Base-by-base conservation (phyloP, 1,140 invertebrate genomes). In the Drosophila watanabei region DNA sequence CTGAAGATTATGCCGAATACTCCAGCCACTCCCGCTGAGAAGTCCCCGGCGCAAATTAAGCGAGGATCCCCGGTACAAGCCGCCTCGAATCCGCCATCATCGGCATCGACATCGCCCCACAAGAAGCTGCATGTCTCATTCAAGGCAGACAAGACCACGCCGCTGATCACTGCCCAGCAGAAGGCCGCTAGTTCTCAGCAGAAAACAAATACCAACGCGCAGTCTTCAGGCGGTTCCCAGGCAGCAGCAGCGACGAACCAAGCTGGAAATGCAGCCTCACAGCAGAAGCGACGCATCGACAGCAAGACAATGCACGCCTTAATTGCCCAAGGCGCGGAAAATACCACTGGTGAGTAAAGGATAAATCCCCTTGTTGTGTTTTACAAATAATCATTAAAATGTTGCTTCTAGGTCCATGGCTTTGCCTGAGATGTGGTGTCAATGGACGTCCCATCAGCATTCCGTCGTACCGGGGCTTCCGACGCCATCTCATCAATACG, bases 401-500 rank as follows among this genome's bases (percentile, higher is more conserved):
- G 33, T 54, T 33, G 20, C 33, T 62, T 4, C 28, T 9, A 89
- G 96, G 96, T 1, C 96, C 96, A 16, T 96, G 96, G 96, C 93
- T 95, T 39, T 96, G 96, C 83, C 92, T 95, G n/a, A 94, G 95
- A 45, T 96, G 95, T 92, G 95, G 95, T n/a, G 95, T 94, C 82
- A 94, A 94, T 93, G 93, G 95, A 82, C 94, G 95, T 92, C 94
- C 95, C 75, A 92, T 96, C 28, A 95, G 96, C 85, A 97, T 97
- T 90, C 95, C 95, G 24, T 95, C 96, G 30, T 98, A 97, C 92
- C 96, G 96, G 65, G 95, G 95, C 71, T 98, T 96, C 84, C 94
- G 97, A 61, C 95, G 96, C 65, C 97, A 98, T 94, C 95, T 98
- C 92, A 95, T 96, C 37, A 96, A 97, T 77, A 95, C 97, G 0